Base-by-base conservation (phyloP, 2,797 vertebrate species). In the Acanthopagrus latus region DNA sequence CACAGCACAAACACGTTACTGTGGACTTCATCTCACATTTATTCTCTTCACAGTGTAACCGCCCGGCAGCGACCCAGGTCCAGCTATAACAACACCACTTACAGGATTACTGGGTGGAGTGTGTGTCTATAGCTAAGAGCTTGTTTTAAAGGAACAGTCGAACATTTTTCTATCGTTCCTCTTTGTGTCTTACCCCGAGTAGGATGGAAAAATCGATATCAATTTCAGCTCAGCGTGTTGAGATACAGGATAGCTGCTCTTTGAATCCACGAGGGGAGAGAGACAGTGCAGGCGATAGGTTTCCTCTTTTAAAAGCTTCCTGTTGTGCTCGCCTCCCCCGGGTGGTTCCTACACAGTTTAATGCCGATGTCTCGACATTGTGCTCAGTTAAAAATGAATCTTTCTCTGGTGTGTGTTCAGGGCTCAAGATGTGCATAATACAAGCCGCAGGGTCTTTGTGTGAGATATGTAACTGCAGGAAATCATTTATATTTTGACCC, bases 181-280 rank as follows among this genome's bases (percentile, higher is more conserved):
- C 68, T 64, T 44, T 25, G 18, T 47, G 62, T 64, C 56, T 62
- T 18, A 18, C n/a, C 62, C 27, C 2, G 33, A 74, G 52, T 78
- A 48, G 64, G 72, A 38, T 58, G 67, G 63, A 67, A 78, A 71
- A 64, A 91, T 88, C 86, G 59, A 81, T 86, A 78, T 83, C 64
- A 80, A 76, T 84, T 78, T 71, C 21, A 77, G 7, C 58, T 27
- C 18, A 8, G 52, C 44, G 55, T 71, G 73, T 82, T 44, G 12
- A 64, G 67, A 72, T 57, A 29, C 71, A 57, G n/a, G 41, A 60
- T 9, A 46, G 69, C 58, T 2, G 0, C 69, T 69, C 67, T 43
- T 69, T 56, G 33, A 64, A 67, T 55, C 64, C 71, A 44, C 0
- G 1, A 62, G 51, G 51, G 38, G 52, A 71, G 66, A 60, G 57